Evolutionary conservation across 2,888 invertebrate genomes (phyloP), one percentile per base, ranked within the genome.

Genomic region (Zelleria hepariella): DNA sequence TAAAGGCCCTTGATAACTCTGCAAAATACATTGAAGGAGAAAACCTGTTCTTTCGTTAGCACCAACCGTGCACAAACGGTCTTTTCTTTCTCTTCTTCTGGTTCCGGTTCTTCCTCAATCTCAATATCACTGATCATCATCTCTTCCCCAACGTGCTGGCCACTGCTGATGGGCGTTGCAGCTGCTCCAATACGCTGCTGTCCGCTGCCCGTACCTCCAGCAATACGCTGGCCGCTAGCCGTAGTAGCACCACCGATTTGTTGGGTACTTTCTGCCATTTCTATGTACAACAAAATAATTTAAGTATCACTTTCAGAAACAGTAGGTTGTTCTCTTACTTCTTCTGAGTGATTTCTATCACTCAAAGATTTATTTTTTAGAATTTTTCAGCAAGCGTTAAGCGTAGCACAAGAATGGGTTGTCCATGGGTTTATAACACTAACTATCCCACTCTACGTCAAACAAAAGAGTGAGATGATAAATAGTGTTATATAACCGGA

Each of bases 41-140:
- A 42, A 42, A 82, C 86, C 77, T 86, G 86, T 64, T 80, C 75
- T 5, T 69, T 62, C 6, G 81, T 73, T 7, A 85, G 71, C 2
- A 75, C 21, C 60, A 87, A 64, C 64, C 74, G 69, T 2, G 87
- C 80, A 60, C 69, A 72, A 47, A 87, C 72, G 7, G 71, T 70
- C 63, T 73, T 78, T 66, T 84, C 85, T 57, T 75, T 42, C 4
- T 42, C 72, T 61, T 65, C 63, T 63, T 58, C 24, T 2, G 3
- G 57, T 18, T 32, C 55, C n/a, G 26, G 6, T 20, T 55, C 47
- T 18, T 23, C 47, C 2, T 23, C 8, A 18, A 42, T 24, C 42
- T 42, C 57, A 23, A 24, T 21, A 4, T n/a, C 47, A 6, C 15
- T 47, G 42, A 47, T 20, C 8, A 4, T 56, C 10, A 15, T 15